Evolutionary conservation across 2,113 vertebrate species (phyloP).

Genomic region (Pteruthius melanotis): DNA sequence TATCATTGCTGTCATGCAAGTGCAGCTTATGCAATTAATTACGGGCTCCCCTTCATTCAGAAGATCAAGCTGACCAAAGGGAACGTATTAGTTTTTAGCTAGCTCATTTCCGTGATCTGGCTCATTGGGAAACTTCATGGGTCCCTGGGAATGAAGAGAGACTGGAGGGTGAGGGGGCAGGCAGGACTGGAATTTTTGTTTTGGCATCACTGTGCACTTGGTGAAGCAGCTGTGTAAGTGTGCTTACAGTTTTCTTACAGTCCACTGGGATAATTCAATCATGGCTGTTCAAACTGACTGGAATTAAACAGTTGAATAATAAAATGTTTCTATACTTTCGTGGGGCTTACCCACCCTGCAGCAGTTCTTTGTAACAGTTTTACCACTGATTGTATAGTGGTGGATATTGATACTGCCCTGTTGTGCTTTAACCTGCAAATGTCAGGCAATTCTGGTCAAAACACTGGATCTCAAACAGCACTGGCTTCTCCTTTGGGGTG

Average conservation of each 20-base stretch:
- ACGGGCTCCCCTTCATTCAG: background rate
- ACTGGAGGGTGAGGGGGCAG: background rate
- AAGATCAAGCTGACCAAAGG: background rate
- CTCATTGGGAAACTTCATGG: fast-evolving
- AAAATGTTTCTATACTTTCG: background rate
- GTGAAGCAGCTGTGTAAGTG: background rate
- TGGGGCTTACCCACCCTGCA: background rate
- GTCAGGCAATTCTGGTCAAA: background rate
- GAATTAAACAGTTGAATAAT: background rate
- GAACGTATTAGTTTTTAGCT: background rate
- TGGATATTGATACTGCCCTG: background rate
- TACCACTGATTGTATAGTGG: background rate
- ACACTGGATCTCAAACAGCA: background rate
- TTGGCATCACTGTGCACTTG: background rate
- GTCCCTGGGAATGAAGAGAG: background rate
- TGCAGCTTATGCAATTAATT: background rate
- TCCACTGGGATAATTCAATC: background rate
- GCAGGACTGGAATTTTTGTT: background rate
- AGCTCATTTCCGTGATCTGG: background rate
- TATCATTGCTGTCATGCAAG: background rate
- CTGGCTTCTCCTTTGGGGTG: background rate
- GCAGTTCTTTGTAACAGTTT: background rate
- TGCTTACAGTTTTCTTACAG: background rate
- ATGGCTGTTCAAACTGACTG: background rate
- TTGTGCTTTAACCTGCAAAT: background rate